Conservation (phyloP, 1,140 invertebrate species). For the Bombus terrestris region DNA sequence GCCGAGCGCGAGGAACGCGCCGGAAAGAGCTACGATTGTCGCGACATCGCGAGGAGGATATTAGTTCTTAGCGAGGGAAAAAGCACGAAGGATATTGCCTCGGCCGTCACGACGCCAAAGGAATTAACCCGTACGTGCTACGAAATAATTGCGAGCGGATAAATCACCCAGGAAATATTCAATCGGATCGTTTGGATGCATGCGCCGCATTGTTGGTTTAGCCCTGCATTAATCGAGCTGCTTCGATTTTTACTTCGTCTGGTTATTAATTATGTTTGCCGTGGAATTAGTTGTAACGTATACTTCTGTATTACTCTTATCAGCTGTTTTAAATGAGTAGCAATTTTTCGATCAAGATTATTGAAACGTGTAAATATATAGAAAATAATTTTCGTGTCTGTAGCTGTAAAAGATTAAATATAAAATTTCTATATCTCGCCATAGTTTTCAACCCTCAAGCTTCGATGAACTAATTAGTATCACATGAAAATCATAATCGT, state of each 20-base stretch:
- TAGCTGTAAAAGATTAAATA: too few species aligned
- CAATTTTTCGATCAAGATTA: too few species aligned
- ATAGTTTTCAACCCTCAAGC: too few species aligned
- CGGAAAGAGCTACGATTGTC: slow-evolving; percentile 24
- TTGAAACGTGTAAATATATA: too few species aligned
- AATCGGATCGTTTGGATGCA: background rate
- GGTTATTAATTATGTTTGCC: too few species aligned
- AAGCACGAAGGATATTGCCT: slow-evolving; percentile 8
- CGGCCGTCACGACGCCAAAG: background rate
- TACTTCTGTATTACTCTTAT: too few species aligned
- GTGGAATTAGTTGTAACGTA: too few species aligned
- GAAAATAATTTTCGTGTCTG: too few species aligned
- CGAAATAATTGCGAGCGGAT: slow-evolving; percentile 30
- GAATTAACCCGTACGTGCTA: slow-evolving; percentile 36
- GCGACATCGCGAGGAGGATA: background rate
- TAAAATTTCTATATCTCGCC: too few species aligned
- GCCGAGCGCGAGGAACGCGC: slow-evolving; percentile 19
- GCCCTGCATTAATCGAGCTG: background rate
- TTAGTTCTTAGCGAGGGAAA: slow-evolving; percentile 1
- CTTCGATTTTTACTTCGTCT: background rate
- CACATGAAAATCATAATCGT: background rate
- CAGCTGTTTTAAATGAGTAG: too few species aligned
- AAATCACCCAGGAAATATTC: slow-evolving; percentile 1
- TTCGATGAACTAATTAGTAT: too few species aligned
- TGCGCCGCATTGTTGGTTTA: too few species aligned